Percentiles rank a stretch among this genome's conserved stretches.
phyloP scores from a whole-genome alignment of 35 echinoderm and acorn worm species.

The Stichopus chloronotus region DNA sequence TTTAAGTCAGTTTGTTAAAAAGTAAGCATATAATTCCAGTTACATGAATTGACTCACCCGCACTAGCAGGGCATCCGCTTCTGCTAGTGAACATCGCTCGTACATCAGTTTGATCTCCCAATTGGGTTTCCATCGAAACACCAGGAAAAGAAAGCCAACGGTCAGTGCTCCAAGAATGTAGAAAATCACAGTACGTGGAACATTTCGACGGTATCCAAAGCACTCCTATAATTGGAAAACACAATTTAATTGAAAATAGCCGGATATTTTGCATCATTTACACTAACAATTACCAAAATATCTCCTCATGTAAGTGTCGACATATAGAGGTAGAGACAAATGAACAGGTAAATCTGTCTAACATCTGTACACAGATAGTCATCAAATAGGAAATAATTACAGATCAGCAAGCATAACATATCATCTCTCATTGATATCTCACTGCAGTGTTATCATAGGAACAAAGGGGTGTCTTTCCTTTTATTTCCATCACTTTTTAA shows the following conservation, averaged over 20 bases:
- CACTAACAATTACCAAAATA: not conserved
- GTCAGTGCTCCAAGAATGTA: constrained; percentile 71
- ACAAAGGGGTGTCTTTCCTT: no score
- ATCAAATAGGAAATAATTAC: no score
- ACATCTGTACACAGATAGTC: no score
- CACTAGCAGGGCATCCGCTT: constrained; percentile 79
- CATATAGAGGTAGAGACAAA: not conserved
- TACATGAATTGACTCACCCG: constrained; percentile 56
- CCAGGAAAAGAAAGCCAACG: constrained; percentile 67
- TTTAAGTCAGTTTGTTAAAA: no score
- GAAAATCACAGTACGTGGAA: constrained; percentile 50
- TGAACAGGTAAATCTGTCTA: no score
- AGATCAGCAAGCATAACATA: no score
- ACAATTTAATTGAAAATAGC: not conserved
- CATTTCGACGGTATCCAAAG: constrained; percentile 73
- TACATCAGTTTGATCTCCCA: constrained; percentile 87
- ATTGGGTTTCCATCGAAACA: constrained; percentile 92
- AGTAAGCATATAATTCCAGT: no score
- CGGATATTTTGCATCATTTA: not conserved
- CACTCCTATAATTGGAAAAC: constrained; percentile 65
- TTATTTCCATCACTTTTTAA: no score
- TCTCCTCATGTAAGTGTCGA: not conserved
- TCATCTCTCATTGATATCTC: no score
- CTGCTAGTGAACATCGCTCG: constrained; percentile 65
- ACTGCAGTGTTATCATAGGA: no score